Evolutionary conservation across 2,888 invertebrate species (phyloP).

Genomic region (Hemicrepidius hirtus): DNA sequence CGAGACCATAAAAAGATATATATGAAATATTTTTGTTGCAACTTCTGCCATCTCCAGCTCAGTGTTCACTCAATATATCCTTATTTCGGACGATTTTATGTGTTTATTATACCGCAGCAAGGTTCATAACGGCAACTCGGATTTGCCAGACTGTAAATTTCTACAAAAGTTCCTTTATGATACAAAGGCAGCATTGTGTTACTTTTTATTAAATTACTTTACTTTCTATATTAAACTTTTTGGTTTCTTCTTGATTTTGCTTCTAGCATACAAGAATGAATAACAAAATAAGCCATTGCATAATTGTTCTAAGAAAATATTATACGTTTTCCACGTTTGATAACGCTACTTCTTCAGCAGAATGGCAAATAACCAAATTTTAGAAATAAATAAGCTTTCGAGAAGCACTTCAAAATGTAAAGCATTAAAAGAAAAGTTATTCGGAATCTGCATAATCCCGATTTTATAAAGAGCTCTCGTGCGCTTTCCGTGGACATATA

Average conservation of each 20-base stretch:
- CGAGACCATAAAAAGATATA: conserved; percentile 70
- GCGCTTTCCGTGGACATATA: conserved; percentile 61
- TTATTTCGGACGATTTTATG: conserved; percentile 73
- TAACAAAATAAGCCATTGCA: conserved; percentile 21
- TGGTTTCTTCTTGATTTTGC: conserved; percentile 35
- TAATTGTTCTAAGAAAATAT: conserved; percentile 18
- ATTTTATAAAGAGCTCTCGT: conserved; percentile 61
- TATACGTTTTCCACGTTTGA: conserved; percentile 11
- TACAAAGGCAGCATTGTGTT: conserved; percentile 58
- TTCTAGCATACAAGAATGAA: conserved; percentile 33
- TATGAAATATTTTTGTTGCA: conserved; percentile 71
- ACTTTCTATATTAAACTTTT: conserved; percentile 54
- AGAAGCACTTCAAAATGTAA: conserved; percentile 62
- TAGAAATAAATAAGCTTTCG: conserved; percentile 54
- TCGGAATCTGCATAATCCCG: conserved; percentile 71
- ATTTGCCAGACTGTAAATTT: conserved; percentile 70
- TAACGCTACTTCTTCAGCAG: conserved; percentile 19
- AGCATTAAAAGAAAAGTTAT: conserved; percentile 72
- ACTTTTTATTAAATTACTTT: conserved; percentile 63
- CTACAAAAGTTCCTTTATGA: conserved; percentile 66
- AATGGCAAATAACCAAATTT: conserved; percentile 50
- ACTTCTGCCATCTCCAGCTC: conserved; percentile 65
- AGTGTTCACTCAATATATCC: conserved; percentile 72
- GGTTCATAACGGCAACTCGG: conserved; percentile 71
- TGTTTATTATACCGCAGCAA: conserved; percentile 72